These are phyloP conservation scores for Galeopterus variegatus DNA, from an alignment of 2,113 vertebrate species.

Conservation along the genomic window DNA sequence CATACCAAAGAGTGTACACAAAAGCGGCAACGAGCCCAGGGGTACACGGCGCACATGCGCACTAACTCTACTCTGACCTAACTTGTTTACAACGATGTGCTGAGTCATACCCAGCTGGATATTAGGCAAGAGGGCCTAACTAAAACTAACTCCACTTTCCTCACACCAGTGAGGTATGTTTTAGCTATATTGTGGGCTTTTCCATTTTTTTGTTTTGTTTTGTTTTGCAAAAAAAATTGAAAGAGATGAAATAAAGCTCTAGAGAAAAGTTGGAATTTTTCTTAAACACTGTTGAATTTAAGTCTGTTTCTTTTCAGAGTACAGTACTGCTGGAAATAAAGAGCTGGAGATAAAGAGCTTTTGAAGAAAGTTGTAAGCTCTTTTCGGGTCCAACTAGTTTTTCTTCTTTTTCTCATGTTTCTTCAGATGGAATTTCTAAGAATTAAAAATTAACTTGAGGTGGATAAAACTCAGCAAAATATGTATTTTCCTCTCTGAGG, in stretches of 20 bases:
- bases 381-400: not conserved
- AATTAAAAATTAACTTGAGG: not conserved
- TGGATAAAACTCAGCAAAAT: not conserved
- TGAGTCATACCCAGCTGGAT: no score
- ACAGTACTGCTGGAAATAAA: not conserved
- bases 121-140: no score
- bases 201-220: not conserved
- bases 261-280: slow-evolving; percentile 25
- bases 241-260: not conserved
- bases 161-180: not conserved
- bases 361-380: not conserved
- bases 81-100: no score
- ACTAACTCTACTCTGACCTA: no score
- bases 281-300: not conserved
- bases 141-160: no score
- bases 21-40: no score
- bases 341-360: slow-evolving; percentile 2
- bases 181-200: not conserved
- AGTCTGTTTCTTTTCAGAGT: slow-evolving; percentile 11
- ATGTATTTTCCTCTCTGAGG: not conserved
- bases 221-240: not conserved
- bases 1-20: no score
- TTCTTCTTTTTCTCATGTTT: not conserved
- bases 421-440: slow-evolving; percentile 1
- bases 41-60: no score